These are phyloP conservation scores for Melopsittacus undulatus DNA, from an alignment of 2,797 vertebrate species.

Conservation along the genomic window DNA sequence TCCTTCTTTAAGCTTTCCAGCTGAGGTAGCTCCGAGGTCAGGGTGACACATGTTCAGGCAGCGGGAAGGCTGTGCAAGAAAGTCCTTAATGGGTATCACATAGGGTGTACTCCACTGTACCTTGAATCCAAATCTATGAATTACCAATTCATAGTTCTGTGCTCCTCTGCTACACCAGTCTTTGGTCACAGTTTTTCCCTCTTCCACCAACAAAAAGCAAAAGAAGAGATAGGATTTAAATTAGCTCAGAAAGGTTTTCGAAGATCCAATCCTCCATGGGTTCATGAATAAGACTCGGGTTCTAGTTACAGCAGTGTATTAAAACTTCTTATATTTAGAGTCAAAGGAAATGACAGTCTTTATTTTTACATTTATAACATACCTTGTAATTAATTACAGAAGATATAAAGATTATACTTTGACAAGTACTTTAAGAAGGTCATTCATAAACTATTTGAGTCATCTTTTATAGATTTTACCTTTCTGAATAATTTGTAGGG, in stretches of 20 bases:
- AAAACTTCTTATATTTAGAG: background rate
- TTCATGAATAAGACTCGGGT: background rate
- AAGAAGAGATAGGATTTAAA: background rate
- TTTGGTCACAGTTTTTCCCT: background rate
- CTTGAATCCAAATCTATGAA: background rate
- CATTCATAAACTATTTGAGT: constrained; percentile 8
- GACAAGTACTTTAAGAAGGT: background rate
- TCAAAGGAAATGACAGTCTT: background rate
- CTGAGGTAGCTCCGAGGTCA: background rate
- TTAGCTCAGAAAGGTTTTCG: background rate
- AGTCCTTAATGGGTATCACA: background rate
- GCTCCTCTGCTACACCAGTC: background rate
- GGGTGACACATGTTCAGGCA: accelerated
- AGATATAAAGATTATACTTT: background rate
- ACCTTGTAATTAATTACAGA: background rate
- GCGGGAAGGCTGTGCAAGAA: background rate
- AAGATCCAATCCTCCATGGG: background rate
- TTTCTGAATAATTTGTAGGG: background rate
- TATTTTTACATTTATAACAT: background rate
- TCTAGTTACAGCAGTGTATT: background rate
- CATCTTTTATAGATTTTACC: background rate
- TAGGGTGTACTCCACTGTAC: background rate
- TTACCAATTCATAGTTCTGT: background rate
- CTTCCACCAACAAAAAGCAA: background rate
- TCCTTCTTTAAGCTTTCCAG: background rate